Conservation (phyloP, 1,140 invertebrate genomes). For the Neuroterus valhalla region DNA sequence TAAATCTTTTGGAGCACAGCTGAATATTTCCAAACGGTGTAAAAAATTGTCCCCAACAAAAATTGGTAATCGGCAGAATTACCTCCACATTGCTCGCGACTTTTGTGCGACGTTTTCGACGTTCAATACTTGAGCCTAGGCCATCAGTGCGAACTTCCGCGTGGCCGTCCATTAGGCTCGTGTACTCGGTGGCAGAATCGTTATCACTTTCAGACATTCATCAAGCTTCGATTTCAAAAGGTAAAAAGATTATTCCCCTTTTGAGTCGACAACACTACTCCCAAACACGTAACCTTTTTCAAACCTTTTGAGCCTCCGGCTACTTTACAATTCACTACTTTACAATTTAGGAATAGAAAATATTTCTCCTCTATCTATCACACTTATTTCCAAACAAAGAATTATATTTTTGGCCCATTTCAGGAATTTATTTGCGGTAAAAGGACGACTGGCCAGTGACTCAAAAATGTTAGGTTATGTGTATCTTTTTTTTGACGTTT, state of each 20-base stretch:
- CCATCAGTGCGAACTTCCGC: slow-evolving; percentile 74
- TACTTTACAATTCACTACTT: neutral
- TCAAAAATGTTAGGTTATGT: slow-evolving; percentile 12
- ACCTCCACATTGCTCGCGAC: slow-evolving; percentile 65
- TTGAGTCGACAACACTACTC: neutral
- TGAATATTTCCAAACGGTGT: neutral
- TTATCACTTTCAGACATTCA: slow-evolving; percentile 76
- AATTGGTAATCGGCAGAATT: slow-evolving; percentile 11
- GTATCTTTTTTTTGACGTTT: neutral
- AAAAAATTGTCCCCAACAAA: slow-evolving; percentile 9
- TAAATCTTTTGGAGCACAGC: slow-evolving; percentile 15
- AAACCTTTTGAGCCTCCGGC: neutral
- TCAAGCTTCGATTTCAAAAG: slow-evolving; percentile 51
- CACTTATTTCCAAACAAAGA: slow-evolving; percentile 1
- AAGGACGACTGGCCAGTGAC: slow-evolving; percentile 9
- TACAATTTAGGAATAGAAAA: neutral
- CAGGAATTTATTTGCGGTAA: neutral
- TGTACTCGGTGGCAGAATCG: slow-evolving; percentile 80
- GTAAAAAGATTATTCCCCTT: neutral
- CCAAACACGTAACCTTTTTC: neutral
- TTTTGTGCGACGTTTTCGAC: slow-evolving; percentile 65
- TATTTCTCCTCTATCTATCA: neutral
- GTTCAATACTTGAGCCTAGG: slow-evolving; percentile 60
- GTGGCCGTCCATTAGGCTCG: slow-evolving; percentile 87
- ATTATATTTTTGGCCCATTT: neutral